phyloP scores from a whole-genome alignment of 2,797 vertebrate species.

The Dendrocincla fuliginosa region DNA sequence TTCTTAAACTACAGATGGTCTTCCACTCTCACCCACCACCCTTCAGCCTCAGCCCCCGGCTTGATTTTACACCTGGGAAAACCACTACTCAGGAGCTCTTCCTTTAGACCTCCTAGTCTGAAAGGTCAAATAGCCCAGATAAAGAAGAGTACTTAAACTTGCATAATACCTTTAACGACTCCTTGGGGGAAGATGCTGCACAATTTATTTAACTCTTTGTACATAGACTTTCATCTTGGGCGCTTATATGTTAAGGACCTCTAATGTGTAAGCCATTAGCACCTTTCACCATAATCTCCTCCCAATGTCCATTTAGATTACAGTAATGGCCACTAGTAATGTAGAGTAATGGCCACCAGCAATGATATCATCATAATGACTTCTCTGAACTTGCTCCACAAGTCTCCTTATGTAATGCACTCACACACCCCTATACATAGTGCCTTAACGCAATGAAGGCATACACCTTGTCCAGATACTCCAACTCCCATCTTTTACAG shows the following conservation, averaged over 20 bases:
- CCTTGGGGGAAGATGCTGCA: constrained; percentile 30
- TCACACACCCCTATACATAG: not conserved
- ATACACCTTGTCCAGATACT: not conserved
- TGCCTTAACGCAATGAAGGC: not conserved
- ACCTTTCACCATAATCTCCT: constrained; percentile 72
- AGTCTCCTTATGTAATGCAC: not conserved
- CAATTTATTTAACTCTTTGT: constrained; percentile 71
- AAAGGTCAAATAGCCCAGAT: constrained; percentile 67
- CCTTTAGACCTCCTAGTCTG: constrained; percentile 32
- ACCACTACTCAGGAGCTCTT: constrained; percentile 50
- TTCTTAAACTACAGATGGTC: not conserved
- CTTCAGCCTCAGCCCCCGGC: not conserved
- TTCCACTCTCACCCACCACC: not conserved
- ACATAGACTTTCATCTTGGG: constrained; percentile 56
- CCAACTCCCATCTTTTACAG: not conserved
- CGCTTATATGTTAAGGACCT: constrained; percentile 60
- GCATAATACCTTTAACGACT: constrained; percentile 62
- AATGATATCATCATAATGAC: constrained; percentile 71
- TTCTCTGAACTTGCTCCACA: constrained; percentile 38
- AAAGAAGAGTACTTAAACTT: constrained; percentile 66
- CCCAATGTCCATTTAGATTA: constrained; percentile 70
- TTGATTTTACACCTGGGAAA: constrained; percentile 58
- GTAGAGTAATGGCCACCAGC: constrained; percentile 50
- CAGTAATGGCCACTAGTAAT: constrained; percentile 64
- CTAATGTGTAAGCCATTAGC: constrained; percentile 67